phyloP scores from a whole-genome alignment of 2,113 vertebrate genomes.

The Oxyruncus cristatus region DNA sequence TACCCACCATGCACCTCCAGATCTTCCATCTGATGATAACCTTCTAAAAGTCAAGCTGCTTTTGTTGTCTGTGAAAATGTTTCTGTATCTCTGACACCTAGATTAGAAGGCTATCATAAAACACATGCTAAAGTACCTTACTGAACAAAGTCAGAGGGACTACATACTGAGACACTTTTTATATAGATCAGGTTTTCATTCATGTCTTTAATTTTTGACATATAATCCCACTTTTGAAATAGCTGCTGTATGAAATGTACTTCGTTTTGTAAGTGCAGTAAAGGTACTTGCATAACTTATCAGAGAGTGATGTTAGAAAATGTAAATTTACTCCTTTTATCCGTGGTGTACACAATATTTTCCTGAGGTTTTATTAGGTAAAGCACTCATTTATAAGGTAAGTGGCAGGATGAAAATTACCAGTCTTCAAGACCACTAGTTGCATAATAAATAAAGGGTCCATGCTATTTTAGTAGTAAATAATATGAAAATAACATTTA shows the following conservation, averaged over 20 bases:
- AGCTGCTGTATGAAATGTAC: neutral
- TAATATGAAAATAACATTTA: neutral
- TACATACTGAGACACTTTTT: neutral
- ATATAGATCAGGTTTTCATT: neutral
- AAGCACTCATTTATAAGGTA: neutral
- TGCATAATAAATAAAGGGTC: neutral
- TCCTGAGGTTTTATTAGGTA: neutral
- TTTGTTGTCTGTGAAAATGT: neutral
- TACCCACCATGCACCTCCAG: rapidly evolving
- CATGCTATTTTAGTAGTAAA: neutral
- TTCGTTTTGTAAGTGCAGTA: neutral
- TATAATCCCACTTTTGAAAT: neutral
- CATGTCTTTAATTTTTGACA: neutral
- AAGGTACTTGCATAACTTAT: neutral
- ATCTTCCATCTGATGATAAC: neutral
- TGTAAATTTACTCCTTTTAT: neutral
- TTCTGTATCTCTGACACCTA: neutral
- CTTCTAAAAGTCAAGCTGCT: neutral
- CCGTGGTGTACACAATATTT: neutral
- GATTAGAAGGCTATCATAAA: neutral
- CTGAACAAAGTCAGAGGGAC: neutral
- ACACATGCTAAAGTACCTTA: neutral
- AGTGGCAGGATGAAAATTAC: neutral
- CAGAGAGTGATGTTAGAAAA: neutral
- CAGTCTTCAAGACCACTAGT: neutral